A percentile compares a stretch with the other conserved stretches of the same genome.
These are phyloP conservation scores for Cheilosia vulpina DNA, from an alignment of 2,888 invertebrate genomes.

Conservation along the genomic window DNA sequence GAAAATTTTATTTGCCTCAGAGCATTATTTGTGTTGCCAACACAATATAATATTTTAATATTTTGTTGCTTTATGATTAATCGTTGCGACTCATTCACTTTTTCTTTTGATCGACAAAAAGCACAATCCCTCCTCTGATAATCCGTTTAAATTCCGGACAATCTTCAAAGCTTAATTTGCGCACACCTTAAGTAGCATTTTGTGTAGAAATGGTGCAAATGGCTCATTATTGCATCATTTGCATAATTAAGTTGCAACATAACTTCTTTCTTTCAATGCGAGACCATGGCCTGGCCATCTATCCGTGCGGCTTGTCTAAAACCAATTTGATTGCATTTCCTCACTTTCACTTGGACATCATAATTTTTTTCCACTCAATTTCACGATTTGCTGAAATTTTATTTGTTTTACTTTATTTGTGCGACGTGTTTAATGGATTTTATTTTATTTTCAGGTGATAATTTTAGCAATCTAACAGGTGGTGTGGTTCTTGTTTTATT, in stretches of 20 bases:
- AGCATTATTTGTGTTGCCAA: too few relatives aligned
- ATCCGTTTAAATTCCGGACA: constrained; percentile 13
- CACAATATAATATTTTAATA: too few relatives aligned
- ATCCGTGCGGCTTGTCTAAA: constrained; percentile 39
- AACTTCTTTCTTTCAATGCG: constrained; percentile 36
- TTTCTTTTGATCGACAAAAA: too few relatives aligned
- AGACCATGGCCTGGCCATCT: constrained; percentile 12
- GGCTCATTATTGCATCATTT: constrained; percentile 60
- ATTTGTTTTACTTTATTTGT: constrained; percentile 9
- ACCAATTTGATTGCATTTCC: constrained; percentile 65
- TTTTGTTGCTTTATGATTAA: too few relatives aligned
- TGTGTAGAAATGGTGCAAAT: constrained; percentile 15
- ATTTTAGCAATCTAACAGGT: neutral
- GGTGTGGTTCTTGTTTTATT: constrained; percentile 33
- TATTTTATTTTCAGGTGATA: neutral
- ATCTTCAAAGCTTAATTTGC: constrained; percentile 29
- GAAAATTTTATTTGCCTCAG: too few relatives aligned
- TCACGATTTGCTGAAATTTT: constrained; percentile 54
- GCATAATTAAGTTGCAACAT: constrained; percentile 58
- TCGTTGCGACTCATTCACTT: too few relatives aligned
- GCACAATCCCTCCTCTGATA: too few relatives aligned
- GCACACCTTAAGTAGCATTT: constrained; percentile 13
- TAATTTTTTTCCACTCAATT: constrained; percentile 61
- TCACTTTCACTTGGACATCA: constrained; percentile 72
- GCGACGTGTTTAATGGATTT: neutral